These are phyloP conservation scores for Fragum fragum DNA, from an alignment of 2,888 invertebrate species.

Conservation along the genomic window DNA sequence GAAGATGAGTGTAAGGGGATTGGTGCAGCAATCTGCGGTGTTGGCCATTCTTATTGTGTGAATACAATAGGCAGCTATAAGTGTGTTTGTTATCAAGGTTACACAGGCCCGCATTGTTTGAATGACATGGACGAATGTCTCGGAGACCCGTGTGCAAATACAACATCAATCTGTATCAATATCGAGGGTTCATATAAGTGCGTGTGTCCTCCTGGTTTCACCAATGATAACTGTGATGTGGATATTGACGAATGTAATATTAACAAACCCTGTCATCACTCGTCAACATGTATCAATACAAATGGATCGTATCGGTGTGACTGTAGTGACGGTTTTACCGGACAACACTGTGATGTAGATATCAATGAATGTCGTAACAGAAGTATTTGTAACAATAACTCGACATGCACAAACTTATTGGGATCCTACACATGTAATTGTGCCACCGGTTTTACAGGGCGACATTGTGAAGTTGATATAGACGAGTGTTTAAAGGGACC, in stretches of 20 bases:
- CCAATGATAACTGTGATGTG: background rate
- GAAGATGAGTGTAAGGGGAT: background rate
- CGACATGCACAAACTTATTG: background rate
- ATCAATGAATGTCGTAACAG: conserved; percentile 4
- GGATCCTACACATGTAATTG: conserved; percentile 23
- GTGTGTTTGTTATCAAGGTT: background rate
- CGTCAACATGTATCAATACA: conserved; percentile 5
- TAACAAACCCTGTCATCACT: background rate
- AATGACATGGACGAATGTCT: conserved; percentile 12
- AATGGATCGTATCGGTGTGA: conserved; percentile 7
- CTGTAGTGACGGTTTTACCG: background rate
- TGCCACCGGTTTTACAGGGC: background rate
- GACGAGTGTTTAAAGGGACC: conserved; percentile 1
- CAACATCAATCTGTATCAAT: background rate
- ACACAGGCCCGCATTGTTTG: background rate
- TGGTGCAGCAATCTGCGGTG: background rate
- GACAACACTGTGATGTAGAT: conserved; percentile 1
- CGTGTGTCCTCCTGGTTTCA: background rate
- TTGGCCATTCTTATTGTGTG: background rate
- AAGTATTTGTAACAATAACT: background rate
- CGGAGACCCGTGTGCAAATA: background rate
- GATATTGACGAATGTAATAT: background rate
- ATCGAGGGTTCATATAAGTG: conserved; percentile 7
- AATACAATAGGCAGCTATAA: background rate
- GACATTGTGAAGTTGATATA: conserved; percentile 8